Base-by-base conservation (phyloP, 1,140 invertebrate species). In the Zaprionus capensis region DNA sequence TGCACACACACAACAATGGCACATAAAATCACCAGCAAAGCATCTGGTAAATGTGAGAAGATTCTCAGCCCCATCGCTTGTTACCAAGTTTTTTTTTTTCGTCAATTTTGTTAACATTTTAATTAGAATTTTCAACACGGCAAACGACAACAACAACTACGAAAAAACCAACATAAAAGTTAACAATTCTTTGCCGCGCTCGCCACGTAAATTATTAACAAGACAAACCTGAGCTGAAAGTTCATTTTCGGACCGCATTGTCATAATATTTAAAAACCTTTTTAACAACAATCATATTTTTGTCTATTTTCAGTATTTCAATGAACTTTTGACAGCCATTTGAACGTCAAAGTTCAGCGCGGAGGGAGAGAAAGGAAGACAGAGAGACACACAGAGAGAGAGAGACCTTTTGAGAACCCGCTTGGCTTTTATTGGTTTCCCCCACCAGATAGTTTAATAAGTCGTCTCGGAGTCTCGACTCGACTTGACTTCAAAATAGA, bases 61-160 rank as follows among this genome's bases (percentile, higher is more conserved):
- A 53, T 76, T 76, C 73, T 76, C 73, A 75, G 69, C 41, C 53
- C 22, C 24, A 49, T 55, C 57, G 49, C 55, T 51, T 26, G 31
- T 38, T 38, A 55, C 44, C 31, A 31, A 57, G 28, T 69, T 46
- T 57, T 15, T 34, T 34, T 41, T 41, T 51, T 66, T 34, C 46
- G 46, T 49, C 41, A n/a, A 46, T 75, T 58, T 70, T 69, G 55
- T 61, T 46, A 44, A 76, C 63, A 72, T 80, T 80, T 68, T 81
- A 79, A 79, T 81, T 81, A 76, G 64, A 81, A 75, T 71, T 69
- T 81, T 77, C 65, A 76, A 79, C 77, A 76, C 49, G 70, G 44
- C 34, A 26, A 59, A 26, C 41, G 28, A 26, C 71, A 36, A 74
- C 58, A 59, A 53, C 34, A 38, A 69, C n/a, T 58, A 56, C n/a